A percentile compares a stretch with the other conserved stretches of the same genome.
phyloP scores from a whole-genome alignment of 2,797 vertebrate species.

The Phrynocephalus vlangalii region DNA sequence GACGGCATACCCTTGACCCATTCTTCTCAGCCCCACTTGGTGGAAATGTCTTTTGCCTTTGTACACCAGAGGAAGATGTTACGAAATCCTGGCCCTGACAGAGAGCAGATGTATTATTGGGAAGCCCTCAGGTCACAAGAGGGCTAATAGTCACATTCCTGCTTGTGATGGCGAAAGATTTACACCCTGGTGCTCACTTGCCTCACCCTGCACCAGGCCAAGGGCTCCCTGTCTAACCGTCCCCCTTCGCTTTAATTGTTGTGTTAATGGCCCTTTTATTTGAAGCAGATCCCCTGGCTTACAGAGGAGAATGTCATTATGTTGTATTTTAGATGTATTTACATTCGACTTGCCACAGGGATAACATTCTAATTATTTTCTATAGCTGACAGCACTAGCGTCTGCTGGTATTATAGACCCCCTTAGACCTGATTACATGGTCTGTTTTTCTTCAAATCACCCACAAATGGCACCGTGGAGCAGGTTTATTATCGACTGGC shows the following conservation, averaged over 20 bases:
- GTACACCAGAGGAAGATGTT: slow-evolving; percentile 56
- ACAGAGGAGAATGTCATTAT: slow-evolving; percentile 82
- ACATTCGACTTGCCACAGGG: slow-evolving; percentile 82
- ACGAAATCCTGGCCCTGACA: slow-evolving; percentile 75
- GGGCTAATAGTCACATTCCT: slow-evolving; percentile 81
- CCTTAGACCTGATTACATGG: slow-evolving; percentile 78
- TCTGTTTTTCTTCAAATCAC: slow-evolving; percentile 79
- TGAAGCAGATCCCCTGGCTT: slow-evolving; percentile 81
- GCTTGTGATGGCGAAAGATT: slow-evolving; percentile 79
- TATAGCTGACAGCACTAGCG: slow-evolving; percentile 79
- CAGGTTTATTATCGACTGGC: slow-evolving; percentile 76
- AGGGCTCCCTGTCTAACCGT: slow-evolving; percentile 75
- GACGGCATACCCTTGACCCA: slow-evolving; percentile 31
- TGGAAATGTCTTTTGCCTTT: slow-evolving; percentile 61
- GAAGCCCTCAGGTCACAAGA: slow-evolving; percentile 77
- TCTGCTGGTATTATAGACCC: slow-evolving; percentile 78
- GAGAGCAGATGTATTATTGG: slow-evolving; percentile 78
- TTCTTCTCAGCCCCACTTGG: slow-evolving; percentile 51
- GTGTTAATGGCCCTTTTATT: slow-evolving; percentile 83
- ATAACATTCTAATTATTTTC: slow-evolving; percentile 83
- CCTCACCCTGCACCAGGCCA: slow-evolving; percentile 74
- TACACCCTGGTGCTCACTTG: slow-evolving; percentile 67
- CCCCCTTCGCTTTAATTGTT: slow-evolving; percentile 81
- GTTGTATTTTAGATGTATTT: slow-evolving; percentile 83
- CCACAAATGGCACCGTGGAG: slow-evolving; percentile 74